These are phyloP conservation scores for Lutraria lutraria DNA, from an alignment of 2,888 invertebrate genomes.

Conservation along the genomic window DNA sequence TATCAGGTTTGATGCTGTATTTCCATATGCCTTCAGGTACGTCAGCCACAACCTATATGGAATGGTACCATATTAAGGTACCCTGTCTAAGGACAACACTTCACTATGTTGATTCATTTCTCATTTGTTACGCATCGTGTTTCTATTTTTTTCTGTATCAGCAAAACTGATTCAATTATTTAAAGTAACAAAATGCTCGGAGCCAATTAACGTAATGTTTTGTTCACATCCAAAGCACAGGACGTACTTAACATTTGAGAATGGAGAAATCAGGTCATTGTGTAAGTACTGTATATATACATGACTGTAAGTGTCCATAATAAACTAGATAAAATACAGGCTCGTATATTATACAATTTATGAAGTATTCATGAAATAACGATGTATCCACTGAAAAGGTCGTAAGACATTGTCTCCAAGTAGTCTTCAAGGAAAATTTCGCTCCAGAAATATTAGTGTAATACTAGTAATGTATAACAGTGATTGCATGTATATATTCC, in stretches of 20 bases:
- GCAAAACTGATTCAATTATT: not conserved
- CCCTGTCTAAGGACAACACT: not conserved
- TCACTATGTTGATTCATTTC: not conserved
- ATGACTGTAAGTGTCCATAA: not conserved
- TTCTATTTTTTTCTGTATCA: not conserved
- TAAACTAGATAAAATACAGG: not conserved
- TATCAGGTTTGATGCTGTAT: not conserved
- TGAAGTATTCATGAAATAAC: not conserved
- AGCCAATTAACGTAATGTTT: not conserved
- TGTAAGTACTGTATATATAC: conserved; percentile 5
- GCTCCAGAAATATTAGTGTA: not conserved
- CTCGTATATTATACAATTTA: not conserved
- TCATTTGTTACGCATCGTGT: not conserved
- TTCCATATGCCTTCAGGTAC: not conserved
- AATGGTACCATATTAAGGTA: not conserved
- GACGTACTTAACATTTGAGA: conserved; percentile 3
- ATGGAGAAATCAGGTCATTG: not conserved
- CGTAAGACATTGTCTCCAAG: not conserved
- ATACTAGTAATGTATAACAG: no score
- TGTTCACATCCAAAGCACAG: not conserved
- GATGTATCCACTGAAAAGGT: not conserved
- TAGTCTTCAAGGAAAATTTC: not conserved
- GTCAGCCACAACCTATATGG: not conserved
- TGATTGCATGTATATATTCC: no score
- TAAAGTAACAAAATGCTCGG: not conserved